Evolutionary conservation across 2,888 invertebrate species (phyloP), one percentile per base, ranked within the genome.

Genomic region (Dolichomitus sp.): DNA sequence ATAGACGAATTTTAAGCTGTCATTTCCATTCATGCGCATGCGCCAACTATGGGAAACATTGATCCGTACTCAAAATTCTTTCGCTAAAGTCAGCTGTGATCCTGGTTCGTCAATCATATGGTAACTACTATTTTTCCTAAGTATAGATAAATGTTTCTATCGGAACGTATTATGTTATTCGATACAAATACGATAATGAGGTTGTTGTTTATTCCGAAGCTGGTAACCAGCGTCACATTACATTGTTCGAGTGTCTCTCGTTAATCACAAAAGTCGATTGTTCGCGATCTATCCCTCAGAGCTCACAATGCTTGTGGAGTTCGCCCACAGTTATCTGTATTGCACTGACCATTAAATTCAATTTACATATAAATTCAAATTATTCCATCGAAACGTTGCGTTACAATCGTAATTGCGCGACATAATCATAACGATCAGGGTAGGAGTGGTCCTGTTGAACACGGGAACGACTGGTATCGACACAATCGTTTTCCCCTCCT

Each of bases 301-400:
- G 30, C 14, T 57, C 57, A 30, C 30, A 75, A 17, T 77, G 68
- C 66, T 57, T 65, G 63, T 65, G 37, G 40, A 11, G 40, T 73
- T 23, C 40, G 61, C 40, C 27, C 37, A 40, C 42, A 17, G 89
- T 90, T 92, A 91, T 91, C 91, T 89, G 87, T 87, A 88, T 84
- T 85, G 89, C 85, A 83, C 85, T 84, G 86, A 82, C 86, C 89
- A 90, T 92, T 91, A 92, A 91, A 92, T 92, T 91, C 91, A 92
- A 92, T 92, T 92, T 92, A 91, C 92, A 92, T 92, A 91, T 90
- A 91, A 92, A 92, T 92, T 89, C 89, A 88, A 91, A 92, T 92
- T 90, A 91, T 91, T 91, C 88, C 87, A 91, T 90, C 86, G 86
- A 88, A 89, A 85, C 87, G 88, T 83, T 83, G 83, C 65, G 85